Evolutionary conservation across 2,797 vertebrate species (phyloP), one percentile per base, ranked within the genome.

Genomic region (Chaunax sp.): DNA sequence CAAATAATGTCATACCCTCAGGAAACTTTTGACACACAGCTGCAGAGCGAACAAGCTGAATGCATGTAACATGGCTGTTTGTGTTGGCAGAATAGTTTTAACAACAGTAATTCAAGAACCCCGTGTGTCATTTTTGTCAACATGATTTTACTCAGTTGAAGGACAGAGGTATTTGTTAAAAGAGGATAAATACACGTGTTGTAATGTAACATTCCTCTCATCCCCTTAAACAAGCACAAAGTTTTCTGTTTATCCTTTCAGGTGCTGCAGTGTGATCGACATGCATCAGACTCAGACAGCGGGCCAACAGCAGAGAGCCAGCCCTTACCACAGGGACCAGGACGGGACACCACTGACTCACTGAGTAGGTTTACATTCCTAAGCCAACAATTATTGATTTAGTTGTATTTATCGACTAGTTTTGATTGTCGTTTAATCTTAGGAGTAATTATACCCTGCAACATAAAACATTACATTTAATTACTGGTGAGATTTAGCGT

Each of bases 211-310:
- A 38, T 8, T 19, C 2, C 35, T 51, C 13, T 56, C 18, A 1
- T 55, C 6, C 56, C 18, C 7, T 70, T 56, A 37, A 26, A 19
- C 1, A 15, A 12, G 46, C 3, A 52, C 13, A 30, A 51, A 28
- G 4, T 4, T 50, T 41, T 44, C 6, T 54, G 0, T 9, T 41
- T 40, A 47, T 30, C 28, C 49, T 22, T n/a, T 30, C 92, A 98
- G 97, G 90, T 94, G 80, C 83, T 96, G 58, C 94, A 93, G 13
- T 90, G 92, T 73, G 97, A 99, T 53, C 96, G 95, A 67, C 96
- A 94, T 80, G 92, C 95, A 1, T 99, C 98, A 0, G 97, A 99
- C 81, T 97, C 96, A 0, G 96, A 98, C 90, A 98, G 97, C 0
- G 81, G 94, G 35, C 93, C 91, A 0, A 87, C 88, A 10, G 90